These are phyloP conservation scores for Napeogenes sylphis DNA, from an alignment of 2,888 invertebrate species.

Conservation along the genomic window DNA sequence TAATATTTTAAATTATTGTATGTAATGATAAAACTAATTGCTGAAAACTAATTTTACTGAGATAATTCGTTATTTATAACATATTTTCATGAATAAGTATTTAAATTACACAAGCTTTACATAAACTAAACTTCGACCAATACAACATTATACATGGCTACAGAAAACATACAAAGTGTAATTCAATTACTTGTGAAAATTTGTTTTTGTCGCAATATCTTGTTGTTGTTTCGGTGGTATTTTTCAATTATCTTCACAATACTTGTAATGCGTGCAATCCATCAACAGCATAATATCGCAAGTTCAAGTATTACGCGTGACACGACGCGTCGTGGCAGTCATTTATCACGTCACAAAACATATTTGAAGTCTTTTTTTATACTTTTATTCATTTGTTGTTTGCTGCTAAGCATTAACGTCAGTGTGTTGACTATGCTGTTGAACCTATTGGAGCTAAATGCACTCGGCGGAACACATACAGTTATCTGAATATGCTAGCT, in stretches of 20 bases:
- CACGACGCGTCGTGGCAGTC: slow-evolving; percentile 19
- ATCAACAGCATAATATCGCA: slow-evolving; percentile 23
- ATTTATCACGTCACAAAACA: slow-evolving; percentile 18
- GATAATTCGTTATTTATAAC: too few relatives aligned
- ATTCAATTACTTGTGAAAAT: background rate
- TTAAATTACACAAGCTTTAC: too few relatives aligned
- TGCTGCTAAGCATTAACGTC: background rate
- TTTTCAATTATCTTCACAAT: slow-evolving; percentile 7
- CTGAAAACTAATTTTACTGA: too few relatives aligned
- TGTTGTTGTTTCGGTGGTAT: background rate
- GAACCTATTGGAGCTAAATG: too few relatives aligned
- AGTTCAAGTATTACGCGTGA: slow-evolving; percentile 14
- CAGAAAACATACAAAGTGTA: background rate
- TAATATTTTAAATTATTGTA: too few relatives aligned
- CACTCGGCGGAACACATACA: too few relatives aligned
- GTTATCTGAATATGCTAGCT: too few relatives aligned
- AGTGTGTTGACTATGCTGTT: too few relatives aligned
- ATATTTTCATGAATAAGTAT: too few relatives aligned
- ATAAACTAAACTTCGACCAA: background rate
- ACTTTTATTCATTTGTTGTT: background rate
- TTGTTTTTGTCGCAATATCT: background rate
- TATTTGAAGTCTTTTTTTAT: slow-evolving; percentile 9
- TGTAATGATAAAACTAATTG: too few relatives aligned
- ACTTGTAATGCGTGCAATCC: slow-evolving; percentile 10
- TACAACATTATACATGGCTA: background rate